Conservation (phyloP, 2,888 invertebrate species). For the Limnephilus marmoratus region DNA sequence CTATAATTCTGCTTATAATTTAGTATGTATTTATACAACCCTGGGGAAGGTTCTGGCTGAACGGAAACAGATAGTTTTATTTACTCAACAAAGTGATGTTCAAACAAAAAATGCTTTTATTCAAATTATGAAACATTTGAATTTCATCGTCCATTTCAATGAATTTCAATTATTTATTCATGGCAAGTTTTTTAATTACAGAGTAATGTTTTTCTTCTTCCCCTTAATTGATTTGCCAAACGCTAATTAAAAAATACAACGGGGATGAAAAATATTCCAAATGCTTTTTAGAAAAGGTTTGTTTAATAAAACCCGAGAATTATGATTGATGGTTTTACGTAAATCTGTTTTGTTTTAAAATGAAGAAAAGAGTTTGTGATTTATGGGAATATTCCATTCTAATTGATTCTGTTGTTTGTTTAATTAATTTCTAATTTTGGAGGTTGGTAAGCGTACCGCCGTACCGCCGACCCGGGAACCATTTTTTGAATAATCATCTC, state of each 20-base stretch:
- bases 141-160: neutral
- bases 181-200: constrained; percentile 28
- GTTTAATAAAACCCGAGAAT: constrained; percentile 43
- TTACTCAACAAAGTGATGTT: too few relatives aligned
- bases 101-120: too few relatives aligned
- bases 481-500: too few relatives aligned
- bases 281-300: constrained; percentile 43
- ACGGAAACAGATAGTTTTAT: too few relatives aligned
- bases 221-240: constrained; percentile 38
- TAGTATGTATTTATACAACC: too few relatives aligned
- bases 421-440: neutral
- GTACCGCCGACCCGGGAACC: too few relatives aligned
- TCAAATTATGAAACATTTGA: neutral
- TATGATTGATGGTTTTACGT: constrained; percentile 30
- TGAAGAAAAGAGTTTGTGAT: neutral
- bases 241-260: constrained; percentile 28
- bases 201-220: neutral
- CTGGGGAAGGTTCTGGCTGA: too few relatives aligned
- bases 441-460: too few relatives aligned
- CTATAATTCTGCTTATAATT: too few relatives aligned
- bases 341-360: neutral
- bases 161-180: neutral
- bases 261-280: constrained; percentile 29
- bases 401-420: neutral
- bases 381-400: neutral